Base-by-base conservation (phyloP, 1,140 invertebrate species). In the Solenopsis fugax region DNA sequence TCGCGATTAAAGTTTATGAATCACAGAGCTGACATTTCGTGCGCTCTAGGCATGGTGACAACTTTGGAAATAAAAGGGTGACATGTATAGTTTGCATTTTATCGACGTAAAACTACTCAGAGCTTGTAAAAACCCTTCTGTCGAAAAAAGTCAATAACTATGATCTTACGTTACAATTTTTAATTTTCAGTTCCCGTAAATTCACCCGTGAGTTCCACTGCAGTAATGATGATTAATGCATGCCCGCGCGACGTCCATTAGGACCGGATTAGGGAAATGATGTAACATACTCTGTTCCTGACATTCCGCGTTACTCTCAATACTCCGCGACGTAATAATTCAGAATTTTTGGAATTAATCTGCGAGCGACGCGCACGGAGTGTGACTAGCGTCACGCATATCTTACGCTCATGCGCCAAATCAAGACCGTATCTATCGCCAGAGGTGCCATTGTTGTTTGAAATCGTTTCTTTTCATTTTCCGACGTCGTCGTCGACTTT, bases 341-440 rank as follows among this genome's bases (percentile, higher is more conserved):
- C 69, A 60, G 80, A 84, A 60, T 84, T 84, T 84, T 84, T 56
- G 2, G 41, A 84, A 73, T 84, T 54, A 75, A 60, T 82, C 21
- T 37, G n/a, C 5, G 29, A 54, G 56, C 41, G 21, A 4, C 3
- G 37, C 24, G 80, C 52, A n/a, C 4, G 58, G 18, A 72, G 67
- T 54, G 69, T 34, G 41, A 60, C 52, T 60, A 45, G 41, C 41
- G 54, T 58, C 54, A 69, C 37, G 56, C 67, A 73, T 18, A 73
- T 48, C 54, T 75, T 16, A 56, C 24, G 80, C 80, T 75, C 69
- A 75, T 84, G 69, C 69, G 69, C 69, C 29, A 58, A 73, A 60
- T 48, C 54, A 75, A 72, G 21, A 56, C 7, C 54, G 67, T 29
- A 71, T 21, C 18, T 21, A 29, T 81, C 21, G 16, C 77, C 9